Percentiles rank a stretch among this genome's conserved stretches.
Conservation (phyloP, 2,888 invertebrate species). For the Cataglyphis rosenhaueri region DNA sequence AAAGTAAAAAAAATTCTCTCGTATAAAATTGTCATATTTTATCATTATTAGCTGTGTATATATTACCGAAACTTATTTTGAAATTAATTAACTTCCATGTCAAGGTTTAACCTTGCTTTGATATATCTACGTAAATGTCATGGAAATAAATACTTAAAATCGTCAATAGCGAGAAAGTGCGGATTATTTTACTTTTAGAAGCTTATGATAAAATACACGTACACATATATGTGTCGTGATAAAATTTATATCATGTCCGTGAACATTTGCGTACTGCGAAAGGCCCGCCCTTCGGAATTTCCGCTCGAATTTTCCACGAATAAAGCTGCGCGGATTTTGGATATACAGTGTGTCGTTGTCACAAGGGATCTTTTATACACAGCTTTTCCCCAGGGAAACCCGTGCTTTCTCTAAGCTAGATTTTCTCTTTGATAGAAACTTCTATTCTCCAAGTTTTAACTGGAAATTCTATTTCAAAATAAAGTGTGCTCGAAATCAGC, state of each 20-base stretch:
- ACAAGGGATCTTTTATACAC: not conserved
- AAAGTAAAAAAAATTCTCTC: not conserved
- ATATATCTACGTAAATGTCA: not conserved
- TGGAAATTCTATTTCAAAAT: not conserved
- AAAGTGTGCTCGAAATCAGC: not conserved
- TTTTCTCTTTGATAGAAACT: not conserved
- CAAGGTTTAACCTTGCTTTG: not conserved
- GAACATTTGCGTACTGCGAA: conserved; percentile 4
- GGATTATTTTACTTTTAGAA: not conserved
- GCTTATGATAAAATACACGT: conserved; percentile 1
- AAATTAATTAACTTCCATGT: conserved; percentile 9
- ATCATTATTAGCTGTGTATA: not conserved
- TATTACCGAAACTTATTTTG: not conserved
- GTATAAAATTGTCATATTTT: not conserved
- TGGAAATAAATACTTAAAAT: conserved; percentile 20
- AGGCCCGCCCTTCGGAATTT: conserved; percentile 13
- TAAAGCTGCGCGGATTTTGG: not conserved
- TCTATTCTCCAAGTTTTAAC: not conserved
- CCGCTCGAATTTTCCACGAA: not conserved
- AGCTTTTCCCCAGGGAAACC: not conserved
- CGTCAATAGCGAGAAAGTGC: not conserved
- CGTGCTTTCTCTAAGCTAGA: not conserved
- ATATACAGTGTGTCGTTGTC: not conserved
- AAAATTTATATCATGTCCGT: conserved; percentile 23
- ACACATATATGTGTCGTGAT: not conserved